Evolutionary conservation across 92 coral and sea anemone genomes (phyloP).

Genomic region (Porites divaricata): DNA sequence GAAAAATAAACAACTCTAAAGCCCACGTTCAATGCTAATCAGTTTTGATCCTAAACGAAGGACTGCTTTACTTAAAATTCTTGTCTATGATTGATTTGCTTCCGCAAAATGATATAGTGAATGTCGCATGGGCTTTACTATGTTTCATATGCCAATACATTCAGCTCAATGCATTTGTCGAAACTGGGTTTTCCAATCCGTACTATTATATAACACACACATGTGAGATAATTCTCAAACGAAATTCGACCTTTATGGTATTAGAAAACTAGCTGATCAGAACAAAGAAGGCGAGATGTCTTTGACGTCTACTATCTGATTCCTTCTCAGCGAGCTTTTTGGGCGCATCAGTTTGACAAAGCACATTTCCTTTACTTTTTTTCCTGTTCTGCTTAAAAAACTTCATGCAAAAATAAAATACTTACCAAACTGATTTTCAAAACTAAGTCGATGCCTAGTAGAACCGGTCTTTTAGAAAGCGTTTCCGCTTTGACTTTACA

Average conservation of each 20-base stretch:
- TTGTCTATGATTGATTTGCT: background rate
- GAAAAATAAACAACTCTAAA: background rate
- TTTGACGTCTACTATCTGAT: too few relatives aligned
- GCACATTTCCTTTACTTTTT: background rate
- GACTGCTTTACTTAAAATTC: background rate
- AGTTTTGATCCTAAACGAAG: background rate
- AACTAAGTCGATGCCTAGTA: background rate
- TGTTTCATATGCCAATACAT: background rate
- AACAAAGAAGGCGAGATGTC: background rate
- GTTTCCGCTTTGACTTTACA: background rate
- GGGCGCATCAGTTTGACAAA: background rate
- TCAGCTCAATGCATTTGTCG: background rate
- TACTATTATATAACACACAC: background rate
- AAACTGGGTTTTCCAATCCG: background rate
- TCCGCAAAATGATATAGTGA: background rate
- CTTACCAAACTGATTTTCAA: slow-evolving; percentile 10
- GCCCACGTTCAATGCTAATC: background rate
- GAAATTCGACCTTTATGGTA: background rate
- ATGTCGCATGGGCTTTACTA: background rate
- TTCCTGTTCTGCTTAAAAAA: background rate
- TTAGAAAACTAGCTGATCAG: background rate
- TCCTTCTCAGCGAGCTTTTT: background rate
- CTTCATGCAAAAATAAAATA: background rate
- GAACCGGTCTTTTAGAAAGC: background rate
- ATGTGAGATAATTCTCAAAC: background rate